Percentiles rank a stretch among this genome's conserved stretches.
Conservation (phyloP, 2,797 vertebrate species). For the Hemibagrus guttatus region DNA sequence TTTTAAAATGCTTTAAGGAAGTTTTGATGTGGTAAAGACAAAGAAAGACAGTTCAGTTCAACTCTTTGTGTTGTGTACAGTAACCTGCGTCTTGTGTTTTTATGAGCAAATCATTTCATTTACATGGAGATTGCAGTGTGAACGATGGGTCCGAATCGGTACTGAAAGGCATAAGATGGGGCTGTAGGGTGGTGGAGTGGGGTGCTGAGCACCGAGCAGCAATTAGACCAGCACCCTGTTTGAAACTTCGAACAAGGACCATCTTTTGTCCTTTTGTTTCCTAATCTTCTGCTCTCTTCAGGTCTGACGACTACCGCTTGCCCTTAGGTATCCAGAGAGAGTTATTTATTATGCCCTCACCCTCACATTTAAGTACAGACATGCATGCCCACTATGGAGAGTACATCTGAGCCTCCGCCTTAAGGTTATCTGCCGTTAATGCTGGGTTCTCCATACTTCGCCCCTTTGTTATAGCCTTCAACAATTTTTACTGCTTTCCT, state of each 20-base stretch:
- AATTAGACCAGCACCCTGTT: conserved; percentile 53
- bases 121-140: conserved; percentile 15
- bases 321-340: conserved; percentile 43
- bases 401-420: conserved; percentile 16
- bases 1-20: not conserved
- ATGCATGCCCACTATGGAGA: conserved; percentile 12
- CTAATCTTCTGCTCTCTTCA: conserved; percentile 46
- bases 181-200: conserved; percentile 39
- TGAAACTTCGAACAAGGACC: conserved; percentile 40
- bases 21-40: not conserved
- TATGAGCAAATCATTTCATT: conserved; percentile 19
- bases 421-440: not conserved
- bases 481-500: conserved; percentile 17
- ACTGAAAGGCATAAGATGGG: conserved; percentile 24
- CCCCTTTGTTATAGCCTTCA: conserved; percentile 15
- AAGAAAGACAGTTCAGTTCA: not conserved
- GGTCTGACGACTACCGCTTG: conserved; percentile 19
- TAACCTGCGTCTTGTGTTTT: conserved; percentile 5
- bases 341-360: conserved; percentile 52
- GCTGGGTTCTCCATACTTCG: not conserved
- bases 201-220: conserved; percentile 25
- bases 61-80: not conserved
- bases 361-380: conserved; percentile 35
- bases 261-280: conserved; percentile 58
- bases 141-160: conserved; percentile 26